phyloP scores from a whole-genome alignment of 2,113 vertebrate genomes.

The Chitala chitala region DNA sequence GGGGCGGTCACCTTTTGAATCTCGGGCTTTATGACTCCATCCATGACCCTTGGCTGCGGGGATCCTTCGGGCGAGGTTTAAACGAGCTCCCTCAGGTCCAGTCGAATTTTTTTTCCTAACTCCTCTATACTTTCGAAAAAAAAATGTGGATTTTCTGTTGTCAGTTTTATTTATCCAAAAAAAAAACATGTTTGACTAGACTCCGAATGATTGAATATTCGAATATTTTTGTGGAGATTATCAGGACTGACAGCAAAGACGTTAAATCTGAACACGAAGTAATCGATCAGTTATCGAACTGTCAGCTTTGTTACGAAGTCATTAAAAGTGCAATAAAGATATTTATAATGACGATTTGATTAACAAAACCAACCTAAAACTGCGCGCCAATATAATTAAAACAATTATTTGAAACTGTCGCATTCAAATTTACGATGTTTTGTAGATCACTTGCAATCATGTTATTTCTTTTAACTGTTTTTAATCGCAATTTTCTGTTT shows the following conservation, averaged over 20 bases:
- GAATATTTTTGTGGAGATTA: background rate
- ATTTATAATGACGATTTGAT: background rate
- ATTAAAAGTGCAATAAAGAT: background rate
- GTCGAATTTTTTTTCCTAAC: constrained; percentile 39
- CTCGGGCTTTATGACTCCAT: constrained; percentile 60
- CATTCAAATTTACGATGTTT: background rate
- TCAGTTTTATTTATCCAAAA: constrained; percentile 32
- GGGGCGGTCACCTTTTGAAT: constrained; percentile 69
- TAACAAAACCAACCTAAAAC: background rate
- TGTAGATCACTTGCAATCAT: background rate
- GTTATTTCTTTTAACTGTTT: constrained; percentile 40
- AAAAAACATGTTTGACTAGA: constrained; percentile 27
- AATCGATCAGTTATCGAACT: background rate
- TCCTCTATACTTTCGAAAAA: constrained; percentile 36
- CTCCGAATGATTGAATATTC: constrained; percentile 14
- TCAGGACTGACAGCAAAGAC: background rate
- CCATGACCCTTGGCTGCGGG: constrained; percentile 68
- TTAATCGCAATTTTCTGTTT: constrained; percentile 42
- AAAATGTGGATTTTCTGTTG: constrained; percentile 38
- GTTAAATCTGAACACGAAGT: background rate
- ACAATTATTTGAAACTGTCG: background rate
- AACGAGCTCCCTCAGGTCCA: constrained; percentile 72
- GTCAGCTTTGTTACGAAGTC: background rate
- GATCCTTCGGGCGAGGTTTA: constrained; percentile 73
- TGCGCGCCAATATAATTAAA: background rate